Evolutionary conservation across 2,888 invertebrate genomes (phyloP).

Genomic region (Bombylius discolor): DNA sequence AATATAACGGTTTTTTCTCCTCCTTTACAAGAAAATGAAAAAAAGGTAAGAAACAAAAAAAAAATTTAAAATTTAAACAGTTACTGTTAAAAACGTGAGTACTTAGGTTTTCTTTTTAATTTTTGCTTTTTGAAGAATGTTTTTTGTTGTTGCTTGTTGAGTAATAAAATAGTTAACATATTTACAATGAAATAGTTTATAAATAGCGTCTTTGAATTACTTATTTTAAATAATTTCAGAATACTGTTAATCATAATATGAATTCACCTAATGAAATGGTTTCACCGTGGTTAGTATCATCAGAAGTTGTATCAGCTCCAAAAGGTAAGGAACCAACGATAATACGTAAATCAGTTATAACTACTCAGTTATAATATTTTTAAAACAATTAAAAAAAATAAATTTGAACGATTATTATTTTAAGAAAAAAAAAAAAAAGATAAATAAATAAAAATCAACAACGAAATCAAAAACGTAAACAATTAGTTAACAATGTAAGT

Average conservation of each 20-base stretch:
- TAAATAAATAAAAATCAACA: neutral
- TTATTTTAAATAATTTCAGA: constrained; percentile 26
- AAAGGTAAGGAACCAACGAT: constrained; percentile 56
- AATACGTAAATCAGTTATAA: constrained; percentile 75
- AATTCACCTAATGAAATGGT: constrained; percentile 46
- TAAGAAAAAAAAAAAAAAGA: too few species aligned
- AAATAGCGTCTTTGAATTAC: too few species aligned
- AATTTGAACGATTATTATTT: too few species aligned
- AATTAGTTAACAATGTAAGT: neutral
- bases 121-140: too few species aligned
- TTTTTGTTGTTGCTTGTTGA: too few species aligned
- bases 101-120: too few species aligned
- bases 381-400: too few species aligned
- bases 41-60: neutral
- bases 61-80: too few species aligned
- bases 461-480: neutral
- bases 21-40: neutral
- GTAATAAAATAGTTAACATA: too few species aligned
- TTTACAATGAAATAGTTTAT: too few species aligned
- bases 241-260: constrained; percentile 37
- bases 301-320: constrained; percentile 54
- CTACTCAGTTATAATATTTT: constrained; percentile 55
- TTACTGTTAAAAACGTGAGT: too few species aligned
- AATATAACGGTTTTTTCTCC: too few species aligned
- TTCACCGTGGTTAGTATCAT: constrained; percentile 72